phyloP scores from a whole-genome alignment of 1,140 invertebrate species.

The Brachionus sp. region DNA sequence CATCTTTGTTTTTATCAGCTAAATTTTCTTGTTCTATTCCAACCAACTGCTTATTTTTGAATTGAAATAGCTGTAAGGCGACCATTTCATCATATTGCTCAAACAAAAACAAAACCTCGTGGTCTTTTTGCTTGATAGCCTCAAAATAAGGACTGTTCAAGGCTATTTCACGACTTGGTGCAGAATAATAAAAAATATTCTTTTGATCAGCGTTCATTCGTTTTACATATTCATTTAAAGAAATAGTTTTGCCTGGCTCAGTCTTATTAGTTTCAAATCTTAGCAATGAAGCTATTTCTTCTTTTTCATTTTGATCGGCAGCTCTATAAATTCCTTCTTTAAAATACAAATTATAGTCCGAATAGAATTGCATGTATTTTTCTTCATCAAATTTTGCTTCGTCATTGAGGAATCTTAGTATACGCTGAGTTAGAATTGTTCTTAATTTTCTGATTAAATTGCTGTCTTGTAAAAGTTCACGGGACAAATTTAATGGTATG shows the following conservation, averaged over 20 bases:
- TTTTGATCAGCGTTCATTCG: slow-evolving; percentile 73
- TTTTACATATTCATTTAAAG: slow-evolving; percentile 76
- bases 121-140: slow-evolving; percentile 73
- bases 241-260: slow-evolving; percentile 70
- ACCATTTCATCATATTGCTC: slow-evolving; percentile 93
- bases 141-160: slow-evolving; percentile 91
- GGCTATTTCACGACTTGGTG: slow-evolving; percentile 83
- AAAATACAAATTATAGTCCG: slow-evolving; percentile 84
- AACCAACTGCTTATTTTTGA: slow-evolving; percentile 72
- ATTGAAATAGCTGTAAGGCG: slow-evolving; percentile 80
- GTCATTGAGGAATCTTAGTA: slow-evolving; percentile 81
- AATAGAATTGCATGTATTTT: slow-evolving; percentile 80
- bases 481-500: slow-evolving; percentile 90
- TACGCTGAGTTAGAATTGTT: slow-evolving; percentile 75
- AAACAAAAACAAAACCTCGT: slow-evolving; percentile 90
- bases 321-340: slow-evolving; percentile 89
- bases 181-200: slow-evolving; percentile 86
- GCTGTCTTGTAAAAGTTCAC: slow-evolving; percentile 90
- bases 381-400: slow-evolving; percentile 76
- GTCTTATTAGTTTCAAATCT: slow-evolving; percentile 84
- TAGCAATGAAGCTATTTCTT: slow-evolving; percentile 83
- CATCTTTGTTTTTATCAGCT: slow-evolving; percentile 46
- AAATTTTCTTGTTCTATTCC: slow-evolving; percentile 92
- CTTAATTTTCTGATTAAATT: slow-evolving; percentile 70
- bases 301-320: slow-evolving; percentile 74